These are phyloP conservation scores for Ceryle rudis DNA, from an alignment of 2,797 vertebrate genomes.

Conservation along the genomic window DNA sequence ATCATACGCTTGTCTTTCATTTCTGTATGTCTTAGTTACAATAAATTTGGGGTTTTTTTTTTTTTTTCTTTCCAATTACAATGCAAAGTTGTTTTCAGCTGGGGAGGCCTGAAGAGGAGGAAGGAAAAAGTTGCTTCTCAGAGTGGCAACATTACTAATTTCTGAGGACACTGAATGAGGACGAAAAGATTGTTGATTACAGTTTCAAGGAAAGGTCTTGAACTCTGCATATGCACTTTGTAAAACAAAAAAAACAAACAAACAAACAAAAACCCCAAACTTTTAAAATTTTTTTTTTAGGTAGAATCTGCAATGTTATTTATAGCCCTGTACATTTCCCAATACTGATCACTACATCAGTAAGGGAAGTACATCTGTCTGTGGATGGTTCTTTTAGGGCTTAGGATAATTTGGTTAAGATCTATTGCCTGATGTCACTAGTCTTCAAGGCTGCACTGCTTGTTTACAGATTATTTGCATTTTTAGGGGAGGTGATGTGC, in stretches of 20 bases:
- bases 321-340: background rate
- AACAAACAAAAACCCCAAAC: no score
- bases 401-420: background rate
- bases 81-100: background rate
- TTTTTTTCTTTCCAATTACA: background rate
- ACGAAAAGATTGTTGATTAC: background rate
- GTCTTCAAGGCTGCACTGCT: background rate
- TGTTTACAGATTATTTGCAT: background rate
- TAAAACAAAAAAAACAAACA: no score
- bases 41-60: background rate
- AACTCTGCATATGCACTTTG: background rate
- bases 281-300: background rate
- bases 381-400: background rate
- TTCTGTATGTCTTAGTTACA: background rate
- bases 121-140: background rate
- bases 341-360: background rate
- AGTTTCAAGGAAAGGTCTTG: background rate
- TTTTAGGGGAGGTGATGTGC: background rate
- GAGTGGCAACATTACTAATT: background rate
- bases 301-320: background rate
- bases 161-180: background rate
- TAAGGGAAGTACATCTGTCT: background rate
- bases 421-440: background rate
- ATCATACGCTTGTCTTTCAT: background rate
- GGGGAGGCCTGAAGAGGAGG: background rate